phyloP scores from a whole-genome alignment of 2,797 vertebrate genomes.

The Danio jaintianensis region DNA sequence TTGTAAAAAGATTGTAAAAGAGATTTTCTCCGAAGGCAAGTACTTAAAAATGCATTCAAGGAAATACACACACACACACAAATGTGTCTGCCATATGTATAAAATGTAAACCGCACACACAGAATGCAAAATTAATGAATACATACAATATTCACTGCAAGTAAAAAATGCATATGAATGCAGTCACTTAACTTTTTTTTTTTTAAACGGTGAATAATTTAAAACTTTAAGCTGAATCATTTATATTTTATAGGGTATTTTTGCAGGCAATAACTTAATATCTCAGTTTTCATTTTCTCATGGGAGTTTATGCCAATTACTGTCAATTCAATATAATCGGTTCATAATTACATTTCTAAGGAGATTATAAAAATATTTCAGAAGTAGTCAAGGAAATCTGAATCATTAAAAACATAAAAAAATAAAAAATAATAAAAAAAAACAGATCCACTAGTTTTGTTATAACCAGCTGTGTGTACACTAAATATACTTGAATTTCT shows the following conservation, averaged over 20 bases:
- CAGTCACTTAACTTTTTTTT: neutral
- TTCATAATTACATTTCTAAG: neutral
- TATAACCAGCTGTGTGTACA: neutral
- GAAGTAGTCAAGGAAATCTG: neutral
- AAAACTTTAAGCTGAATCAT: neutral
- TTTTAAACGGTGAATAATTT: neutral
- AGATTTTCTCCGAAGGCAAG: too few species aligned
- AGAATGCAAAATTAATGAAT: neutral
- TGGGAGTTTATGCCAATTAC: neutral
- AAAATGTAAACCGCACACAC: neutral
- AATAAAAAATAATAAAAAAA: neutral
- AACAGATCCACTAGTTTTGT: slow-evolving; percentile 1
- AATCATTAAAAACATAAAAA: neutral
- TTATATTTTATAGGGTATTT: neutral
- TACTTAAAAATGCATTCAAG: neutral
- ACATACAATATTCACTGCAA: neutral
- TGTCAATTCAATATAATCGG: neutral
- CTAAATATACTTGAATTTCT: neutral
- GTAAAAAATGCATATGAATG: neutral
- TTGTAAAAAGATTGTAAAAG: neutral
- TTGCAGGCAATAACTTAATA: neutral
- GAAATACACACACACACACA: neutral
- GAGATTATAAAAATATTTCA: neutral
- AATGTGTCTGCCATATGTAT: neutral
- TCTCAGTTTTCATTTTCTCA: neutral